These are phyloP conservation scores for Rhyacichthys aspro DNA, from an alignment of 2,797 vertebrate genomes.

Conservation along the genomic window DNA sequence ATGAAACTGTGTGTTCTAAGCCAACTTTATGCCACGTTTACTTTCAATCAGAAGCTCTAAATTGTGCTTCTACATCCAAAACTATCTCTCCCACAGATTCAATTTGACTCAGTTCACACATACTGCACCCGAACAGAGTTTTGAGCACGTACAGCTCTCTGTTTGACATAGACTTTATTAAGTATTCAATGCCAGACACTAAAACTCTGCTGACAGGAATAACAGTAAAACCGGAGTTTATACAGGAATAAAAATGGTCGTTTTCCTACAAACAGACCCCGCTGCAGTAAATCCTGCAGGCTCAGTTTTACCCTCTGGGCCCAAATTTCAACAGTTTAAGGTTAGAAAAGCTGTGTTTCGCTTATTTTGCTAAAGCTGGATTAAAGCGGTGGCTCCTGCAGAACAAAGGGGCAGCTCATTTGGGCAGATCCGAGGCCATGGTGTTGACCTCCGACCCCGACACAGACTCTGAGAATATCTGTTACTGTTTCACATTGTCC, in stretches of 20 bases:
- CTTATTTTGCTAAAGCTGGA: constrained; percentile 20
- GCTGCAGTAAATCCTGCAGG: background rate
- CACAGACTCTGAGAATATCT: background rate
- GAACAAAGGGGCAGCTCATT: constrained; percentile 14
- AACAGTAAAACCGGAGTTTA: background rate
- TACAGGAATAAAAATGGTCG: background rate
- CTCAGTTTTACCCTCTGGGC: background rate
- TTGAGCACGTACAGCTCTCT: background rate
- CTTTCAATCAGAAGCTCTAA: background rate
- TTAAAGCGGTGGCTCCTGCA: constrained; percentile 18
- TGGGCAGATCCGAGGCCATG: constrained; percentile 12
- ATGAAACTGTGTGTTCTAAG: no score
- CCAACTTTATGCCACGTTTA: no score
- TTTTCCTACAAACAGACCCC: background rate
- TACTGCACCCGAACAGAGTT: background rate
- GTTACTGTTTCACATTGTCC: no score
- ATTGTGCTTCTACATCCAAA: background rate
- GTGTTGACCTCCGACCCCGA: constrained; percentile 33
- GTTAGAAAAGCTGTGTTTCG: constrained; percentile 5
- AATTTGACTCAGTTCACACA: background rate
- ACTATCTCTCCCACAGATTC: background rate
- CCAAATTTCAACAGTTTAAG: constrained; percentile 2
- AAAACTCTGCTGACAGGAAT: background rate
- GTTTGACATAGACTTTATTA: background rate
- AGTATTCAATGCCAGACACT: constrained; percentile 1